phyloP scores from a whole-genome alignment of 2,113 vertebrate species.

The Myrmophylax atrothorax region DNA sequence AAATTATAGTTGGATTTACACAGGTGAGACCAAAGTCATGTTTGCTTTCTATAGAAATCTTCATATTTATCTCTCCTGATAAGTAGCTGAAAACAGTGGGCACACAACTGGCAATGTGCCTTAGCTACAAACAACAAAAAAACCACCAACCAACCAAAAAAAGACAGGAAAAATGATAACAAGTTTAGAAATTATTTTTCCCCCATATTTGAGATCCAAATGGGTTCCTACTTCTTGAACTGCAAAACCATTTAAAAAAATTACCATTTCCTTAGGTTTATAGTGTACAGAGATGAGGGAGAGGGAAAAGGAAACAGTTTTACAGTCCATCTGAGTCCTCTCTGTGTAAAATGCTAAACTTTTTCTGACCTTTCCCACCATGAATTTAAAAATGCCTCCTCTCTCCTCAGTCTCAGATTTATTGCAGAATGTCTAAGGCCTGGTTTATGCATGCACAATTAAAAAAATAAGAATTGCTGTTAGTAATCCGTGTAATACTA shows the following conservation, averaged over 20 bases:
- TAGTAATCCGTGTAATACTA: constrained; percentile 52
- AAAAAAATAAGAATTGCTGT: constrained; percentile 43
- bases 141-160: neutral
- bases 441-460: constrained; percentile 7
- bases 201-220: neutral
- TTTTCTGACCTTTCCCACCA: constrained; percentile 49
- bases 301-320: neutral
- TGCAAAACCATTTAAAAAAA: neutral
- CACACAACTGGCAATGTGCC: neutral
- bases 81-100: neutral
- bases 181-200: neutral
- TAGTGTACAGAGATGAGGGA: neutral
- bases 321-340: constrained; percentile 2
- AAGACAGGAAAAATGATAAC: neutral
- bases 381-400: constrained; percentile 40
- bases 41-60: constrained; percentile 1
- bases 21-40: neutral
- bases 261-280: neutral
- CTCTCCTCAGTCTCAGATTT: neutral
- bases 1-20: neutral
- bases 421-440: neutral
- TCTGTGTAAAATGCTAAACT: constrained; percentile 7
- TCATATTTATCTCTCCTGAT: neutral
- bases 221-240: neutral
- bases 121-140: neutral